These are phyloP conservation scores for Scaptomyza graminum DNA, from an alignment of 1,140 invertebrate species.

Conservation along the genomic window DNA sequence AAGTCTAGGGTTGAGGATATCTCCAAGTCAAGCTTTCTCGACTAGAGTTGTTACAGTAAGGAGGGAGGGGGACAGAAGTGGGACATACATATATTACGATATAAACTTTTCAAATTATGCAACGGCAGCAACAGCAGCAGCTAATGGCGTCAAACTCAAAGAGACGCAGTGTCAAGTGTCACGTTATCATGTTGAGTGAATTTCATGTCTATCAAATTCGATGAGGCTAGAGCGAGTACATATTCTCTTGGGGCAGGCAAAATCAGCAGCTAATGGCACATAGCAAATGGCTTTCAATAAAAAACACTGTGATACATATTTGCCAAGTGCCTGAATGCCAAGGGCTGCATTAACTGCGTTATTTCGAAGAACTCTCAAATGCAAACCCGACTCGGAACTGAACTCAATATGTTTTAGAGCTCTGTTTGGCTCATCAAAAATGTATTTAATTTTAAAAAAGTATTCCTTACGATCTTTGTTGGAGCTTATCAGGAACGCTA, in stretches of 20 bases:
- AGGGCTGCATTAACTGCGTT: no score
- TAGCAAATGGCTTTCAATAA: conserved; percentile 26
- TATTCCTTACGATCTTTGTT: no score
- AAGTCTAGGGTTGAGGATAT: no score
- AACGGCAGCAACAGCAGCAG: conserved; percentile 5
- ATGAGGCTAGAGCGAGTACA: conserved; percentile 59
- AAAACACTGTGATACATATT: conserved; percentile 58
- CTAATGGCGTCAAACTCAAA: conserved; percentile 6
- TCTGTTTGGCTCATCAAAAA: no score
- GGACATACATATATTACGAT: conserved; percentile 40
- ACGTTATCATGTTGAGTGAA: conserved; percentile 66
- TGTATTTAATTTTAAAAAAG: no score
- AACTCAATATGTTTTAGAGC: no score
- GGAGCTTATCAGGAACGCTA: no score
- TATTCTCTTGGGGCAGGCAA: conserved; percentile 21
- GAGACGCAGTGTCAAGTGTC: conserved; percentile 45
- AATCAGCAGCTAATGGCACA: not conserved
- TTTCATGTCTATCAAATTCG: conserved; percentile 65
- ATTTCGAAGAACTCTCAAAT: no score
- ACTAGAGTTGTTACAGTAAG: no score
- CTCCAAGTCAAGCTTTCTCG: no score
- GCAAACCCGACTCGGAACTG: no score
- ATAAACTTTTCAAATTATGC: conserved; percentile 60
- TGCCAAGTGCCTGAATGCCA: conserved; percentile 50
- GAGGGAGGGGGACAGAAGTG: no score